Percentiles rank a stretch among this genome's conserved stretches.
phyloP scores from a whole-genome alignment of 2,113 vertebrate species.

The Scartelaos histophorus region DNA sequence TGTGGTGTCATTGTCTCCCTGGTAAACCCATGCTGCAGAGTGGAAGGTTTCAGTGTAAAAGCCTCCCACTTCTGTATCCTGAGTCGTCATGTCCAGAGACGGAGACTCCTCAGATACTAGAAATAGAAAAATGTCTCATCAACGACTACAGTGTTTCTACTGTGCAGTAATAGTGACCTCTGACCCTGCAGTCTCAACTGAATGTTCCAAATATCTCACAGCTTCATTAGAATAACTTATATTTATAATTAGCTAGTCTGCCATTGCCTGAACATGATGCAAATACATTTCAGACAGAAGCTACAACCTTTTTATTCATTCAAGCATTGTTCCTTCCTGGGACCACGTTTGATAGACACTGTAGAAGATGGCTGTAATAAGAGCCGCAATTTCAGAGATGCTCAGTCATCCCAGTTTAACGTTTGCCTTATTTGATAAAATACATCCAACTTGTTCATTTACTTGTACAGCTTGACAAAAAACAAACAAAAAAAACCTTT shows the following conservation, averaged over 20 bases:
- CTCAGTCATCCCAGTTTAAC: no score
- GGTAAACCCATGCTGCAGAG: constrained; percentile 87
- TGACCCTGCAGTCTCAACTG: not conserved
- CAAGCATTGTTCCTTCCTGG: no score
- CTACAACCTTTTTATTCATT: no score
- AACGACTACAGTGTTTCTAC: not conserved
- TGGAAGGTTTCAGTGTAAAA: constrained; percentile 93
- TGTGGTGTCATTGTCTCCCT: constrained; percentile 79
- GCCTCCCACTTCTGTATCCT: constrained; percentile 80
- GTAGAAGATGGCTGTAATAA: no score
- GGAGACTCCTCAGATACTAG: constrained; percentile 82
- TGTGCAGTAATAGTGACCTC: not conserved
- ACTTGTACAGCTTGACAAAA: no score
- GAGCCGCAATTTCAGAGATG: no score
- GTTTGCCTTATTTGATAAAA: no score
- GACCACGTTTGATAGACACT: no score
- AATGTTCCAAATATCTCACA: not conserved
- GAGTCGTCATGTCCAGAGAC: constrained; percentile 77
- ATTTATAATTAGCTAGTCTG: not conserved
- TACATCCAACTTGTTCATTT: no score
- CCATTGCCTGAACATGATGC: no score
- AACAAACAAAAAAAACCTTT: no score
- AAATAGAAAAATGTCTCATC: constrained; percentile 3
- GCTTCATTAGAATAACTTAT: not conserved
- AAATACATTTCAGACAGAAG: no score